Evolutionary conservation across 1,140 invertebrate species (phyloP).

Genomic region (Prorops nasuta): DNA sequence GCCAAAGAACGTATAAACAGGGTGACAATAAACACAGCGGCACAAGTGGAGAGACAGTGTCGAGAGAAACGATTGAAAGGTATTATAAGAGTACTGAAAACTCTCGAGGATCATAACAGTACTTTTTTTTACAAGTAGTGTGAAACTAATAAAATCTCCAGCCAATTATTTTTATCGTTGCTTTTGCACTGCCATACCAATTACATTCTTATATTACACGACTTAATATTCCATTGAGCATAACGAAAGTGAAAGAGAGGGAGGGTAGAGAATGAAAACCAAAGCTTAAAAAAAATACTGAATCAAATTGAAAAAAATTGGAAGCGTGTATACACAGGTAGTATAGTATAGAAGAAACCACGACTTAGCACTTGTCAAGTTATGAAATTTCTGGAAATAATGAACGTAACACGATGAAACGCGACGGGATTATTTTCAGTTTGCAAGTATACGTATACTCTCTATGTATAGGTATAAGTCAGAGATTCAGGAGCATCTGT

Average conservation of each 20-base stretch:
- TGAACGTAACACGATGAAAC: constrained; percentile 9
- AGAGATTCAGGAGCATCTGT: too few relatives aligned
- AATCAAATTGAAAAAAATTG: constrained; percentile 10
- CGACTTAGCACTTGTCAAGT: constrained; percentile 7
- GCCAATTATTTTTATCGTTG: constrained; percentile 28
- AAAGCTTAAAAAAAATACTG: background rate
- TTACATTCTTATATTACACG: constrained; percentile 25
- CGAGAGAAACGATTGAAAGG: too few relatives aligned
- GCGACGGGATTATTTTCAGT: constrained; percentile 18
- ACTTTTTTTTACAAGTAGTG: too few relatives aligned
- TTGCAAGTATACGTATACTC: constrained; percentile 6
- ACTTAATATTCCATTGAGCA: constrained; percentile 4
- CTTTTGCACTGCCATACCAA: constrained; percentile 21
- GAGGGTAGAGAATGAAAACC: constrained; percentile 4
- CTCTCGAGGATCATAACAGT: too few relatives aligned
- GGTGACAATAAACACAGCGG: too few relatives aligned
- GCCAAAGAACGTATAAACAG: too few relatives aligned
- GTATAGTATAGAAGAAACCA: too few relatives aligned
- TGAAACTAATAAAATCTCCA: constrained; percentile 29
- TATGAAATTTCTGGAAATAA: constrained; percentile 7
- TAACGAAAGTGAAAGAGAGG: constrained; percentile 4
- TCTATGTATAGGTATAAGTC: too few relatives aligned
- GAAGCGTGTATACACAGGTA: too few relatives aligned
- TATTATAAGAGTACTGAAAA: too few relatives aligned
- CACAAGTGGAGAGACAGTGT: too few relatives aligned